Percentiles rank a stretch among this genome's conserved stretches.
phyloP scores from a whole-genome alignment of 2,888 invertebrate genomes.

The Sesia bembeciformis region DNA sequence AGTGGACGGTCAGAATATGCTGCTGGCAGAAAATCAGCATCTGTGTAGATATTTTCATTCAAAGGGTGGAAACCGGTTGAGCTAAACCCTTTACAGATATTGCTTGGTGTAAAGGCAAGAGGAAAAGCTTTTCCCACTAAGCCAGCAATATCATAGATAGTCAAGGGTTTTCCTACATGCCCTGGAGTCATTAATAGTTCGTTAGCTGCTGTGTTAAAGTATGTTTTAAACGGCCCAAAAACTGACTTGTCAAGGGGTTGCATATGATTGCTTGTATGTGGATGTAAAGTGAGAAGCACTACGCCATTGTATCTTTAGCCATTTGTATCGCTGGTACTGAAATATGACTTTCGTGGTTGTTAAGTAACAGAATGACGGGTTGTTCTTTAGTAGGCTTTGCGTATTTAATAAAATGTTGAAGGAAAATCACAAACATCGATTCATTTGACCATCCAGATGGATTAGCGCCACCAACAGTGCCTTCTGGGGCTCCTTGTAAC shows the following conservation, averaged over 20 bases:
- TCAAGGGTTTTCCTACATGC: conserved; percentile 17
- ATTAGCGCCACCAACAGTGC: conserved; percentile 11
- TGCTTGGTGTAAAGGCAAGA: conserved; percentile 8
- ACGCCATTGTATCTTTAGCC: conserved; percentile 11
- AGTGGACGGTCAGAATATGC: conserved; percentile 3
- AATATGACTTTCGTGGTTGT: conserved; percentile 13
- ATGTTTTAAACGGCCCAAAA: conserved; percentile 16
- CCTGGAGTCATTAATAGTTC: conserved; percentile 11
- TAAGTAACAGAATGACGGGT: conserved; percentile 9
- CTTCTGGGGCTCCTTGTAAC: conserved; percentile 10
- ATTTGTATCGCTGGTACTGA: conserved; percentile 7
- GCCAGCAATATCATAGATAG: conserved; percentile 28
- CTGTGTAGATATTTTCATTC: conserved; percentile 10
- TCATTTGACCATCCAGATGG: conserved; percentile 13
- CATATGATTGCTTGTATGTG: conserved; percentile 22
- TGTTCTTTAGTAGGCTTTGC: conserved; percentile 16
- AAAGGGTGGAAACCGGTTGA: conserved; percentile 9
- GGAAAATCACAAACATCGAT: conserved; percentile 10
- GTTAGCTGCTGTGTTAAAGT: conserved; percentile 12
- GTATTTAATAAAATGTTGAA: conserved; percentile 23
- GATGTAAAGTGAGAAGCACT: conserved; percentile 19
- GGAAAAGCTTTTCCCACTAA: conserved; percentile 11
- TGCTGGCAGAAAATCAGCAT: conserved; percentile 9
- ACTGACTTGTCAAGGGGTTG: conserved; percentile 24
- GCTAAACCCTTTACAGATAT: conserved; percentile 8